Evolutionary conservation across 2,113 vertebrate species (phyloP), one percentile per base, ranked within the genome.

Genomic region (Zosterops lateralis): DNA sequence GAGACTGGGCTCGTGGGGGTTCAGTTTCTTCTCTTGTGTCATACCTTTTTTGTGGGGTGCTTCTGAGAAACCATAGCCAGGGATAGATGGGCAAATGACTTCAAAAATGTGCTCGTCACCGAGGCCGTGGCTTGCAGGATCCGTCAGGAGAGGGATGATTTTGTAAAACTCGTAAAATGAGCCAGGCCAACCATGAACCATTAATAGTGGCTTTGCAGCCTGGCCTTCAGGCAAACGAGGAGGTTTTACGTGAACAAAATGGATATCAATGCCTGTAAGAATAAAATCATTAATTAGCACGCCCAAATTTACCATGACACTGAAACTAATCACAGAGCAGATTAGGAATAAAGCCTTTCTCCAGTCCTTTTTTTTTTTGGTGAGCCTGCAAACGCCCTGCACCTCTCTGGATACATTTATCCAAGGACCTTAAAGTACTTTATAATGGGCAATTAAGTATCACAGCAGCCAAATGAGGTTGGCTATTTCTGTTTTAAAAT

Each of bases 161-260:
- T 97, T 98, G 92, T 98, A 98, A 32, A 98, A 98, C 94, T 98
- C 98, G 0, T 95, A 98, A 90, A 98, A 97, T 11, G 97, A 98
- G 44, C 98, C 98, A 1, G 98, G 98, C 98, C 98, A 98, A 61
- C 98, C 98, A 7, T 98, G 98, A 29, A 98, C 96, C 98, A 98
- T 98, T 48, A 98, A 34, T 20, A 98, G 71, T 16, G 98, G 98
- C 50, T 97, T 97, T 22, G 97, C 92, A 72, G 86, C 87, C 19
- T 25, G 65, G 76, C 97, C 96, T 10, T 95, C n/a, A 3, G 96
- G 96, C 72, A 95, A 75, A 61, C 3, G 31, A 25, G 80, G 65
- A 25, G 98, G 97, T 85, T 98, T 98, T 47, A 96, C 94, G 0
- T 98, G 98, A 89, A 98, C 85, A 93, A 98, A 98, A 88, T 98